A percentile compares a stretch with the other conserved stretches of the same genome.
Conservation (phyloP, 1,140 invertebrate genomes). For the Bombus ignitus region DNA sequence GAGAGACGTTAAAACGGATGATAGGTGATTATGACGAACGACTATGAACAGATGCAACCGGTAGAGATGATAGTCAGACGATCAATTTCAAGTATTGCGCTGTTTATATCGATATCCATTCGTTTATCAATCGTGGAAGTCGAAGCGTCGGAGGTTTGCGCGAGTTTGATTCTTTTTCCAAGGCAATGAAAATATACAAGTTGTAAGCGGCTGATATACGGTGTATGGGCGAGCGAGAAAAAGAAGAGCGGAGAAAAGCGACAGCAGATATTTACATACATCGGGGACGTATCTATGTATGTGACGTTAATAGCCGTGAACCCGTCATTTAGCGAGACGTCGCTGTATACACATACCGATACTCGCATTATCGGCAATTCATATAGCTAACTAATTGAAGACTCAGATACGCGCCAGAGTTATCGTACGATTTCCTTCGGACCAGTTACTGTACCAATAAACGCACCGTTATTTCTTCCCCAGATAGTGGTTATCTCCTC, state of each 20-base stretch:
- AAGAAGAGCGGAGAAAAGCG: not conserved
- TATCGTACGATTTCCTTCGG: slow-evolving; percentile 47
- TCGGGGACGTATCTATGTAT: not conserved
- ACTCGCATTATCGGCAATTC: slow-evolving; percentile 31
- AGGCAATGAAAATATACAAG: slow-evolving; percentile 24
- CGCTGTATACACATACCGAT: not conserved
- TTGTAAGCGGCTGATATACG: slow-evolving; percentile 1
- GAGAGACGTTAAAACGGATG: not conserved
- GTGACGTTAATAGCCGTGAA: slow-evolving; percentile 46
- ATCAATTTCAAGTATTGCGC: not conserved
- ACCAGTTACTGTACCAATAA: slow-evolving; percentile 52
- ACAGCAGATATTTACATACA: slow-evolving; percentile 4
- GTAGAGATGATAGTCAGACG: not conserved
- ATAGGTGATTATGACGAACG: not conserved
- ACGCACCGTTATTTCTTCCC: slow-evolving; percentile 33
- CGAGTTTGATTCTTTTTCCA: slow-evolving; percentile 3
- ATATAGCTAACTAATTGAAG: slow-evolving; percentile 37
- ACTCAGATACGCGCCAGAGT: slow-evolving; percentile 28
- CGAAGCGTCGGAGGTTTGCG: not conserved
- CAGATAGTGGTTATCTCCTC: slow-evolving; percentile 4
- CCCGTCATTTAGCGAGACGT: slow-evolving; percentile 33
- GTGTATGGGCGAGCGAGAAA: not conserved
- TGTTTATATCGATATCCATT: not conserved
- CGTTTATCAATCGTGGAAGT: slow-evolving; percentile 21
- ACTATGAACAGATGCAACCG: not conserved